Evolutionary conservation across 1,140 invertebrate species (phyloP).

Genomic region (Drosophila nasuta): DNA sequence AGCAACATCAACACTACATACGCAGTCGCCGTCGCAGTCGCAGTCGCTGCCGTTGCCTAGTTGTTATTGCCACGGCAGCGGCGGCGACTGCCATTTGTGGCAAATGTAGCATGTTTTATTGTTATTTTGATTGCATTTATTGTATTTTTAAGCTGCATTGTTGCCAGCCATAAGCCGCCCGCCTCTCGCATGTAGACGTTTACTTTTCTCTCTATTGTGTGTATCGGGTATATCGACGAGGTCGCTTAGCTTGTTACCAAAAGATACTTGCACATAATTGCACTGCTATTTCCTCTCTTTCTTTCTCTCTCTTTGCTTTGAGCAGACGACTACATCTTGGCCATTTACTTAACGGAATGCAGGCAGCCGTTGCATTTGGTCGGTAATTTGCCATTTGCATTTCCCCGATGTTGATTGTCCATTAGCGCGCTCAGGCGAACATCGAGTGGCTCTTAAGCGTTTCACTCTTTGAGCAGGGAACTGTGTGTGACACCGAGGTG

Average conservation of each 20-base stretch:
- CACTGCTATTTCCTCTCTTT: background rate
- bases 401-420: conserved; percentile 46
- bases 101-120: conserved; percentile 83
- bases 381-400: conserved; percentile 49
- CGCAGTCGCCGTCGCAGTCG: conserved; percentile 1
- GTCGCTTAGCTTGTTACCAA: background rate
- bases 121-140: conserved; percentile 84
- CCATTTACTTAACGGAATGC: conserved; percentile 27
- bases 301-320: background rate
- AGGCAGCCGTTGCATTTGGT: conserved; percentile 33
- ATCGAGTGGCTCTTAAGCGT: conserved; percentile 35
- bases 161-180: conserved; percentile 66
- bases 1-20: background rate
- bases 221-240: conserved; percentile 4
- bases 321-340: background rate
- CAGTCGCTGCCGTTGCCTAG: conserved; percentile 6
- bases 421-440: conserved; percentile 46
- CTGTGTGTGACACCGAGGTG: conserved; percentile 52
- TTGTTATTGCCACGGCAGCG: conserved; percentile 50
- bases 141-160: conserved; percentile 84
- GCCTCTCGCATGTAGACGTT: conserved; percentile 53
- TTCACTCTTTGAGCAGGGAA: background rate
- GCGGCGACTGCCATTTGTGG: conserved; percentile 66
- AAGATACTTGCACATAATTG: background rate
- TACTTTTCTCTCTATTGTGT: conserved; percentile 20